Conservation (phyloP, 1,140 invertebrate genomes). For the Trichoplusia ni region DNA sequence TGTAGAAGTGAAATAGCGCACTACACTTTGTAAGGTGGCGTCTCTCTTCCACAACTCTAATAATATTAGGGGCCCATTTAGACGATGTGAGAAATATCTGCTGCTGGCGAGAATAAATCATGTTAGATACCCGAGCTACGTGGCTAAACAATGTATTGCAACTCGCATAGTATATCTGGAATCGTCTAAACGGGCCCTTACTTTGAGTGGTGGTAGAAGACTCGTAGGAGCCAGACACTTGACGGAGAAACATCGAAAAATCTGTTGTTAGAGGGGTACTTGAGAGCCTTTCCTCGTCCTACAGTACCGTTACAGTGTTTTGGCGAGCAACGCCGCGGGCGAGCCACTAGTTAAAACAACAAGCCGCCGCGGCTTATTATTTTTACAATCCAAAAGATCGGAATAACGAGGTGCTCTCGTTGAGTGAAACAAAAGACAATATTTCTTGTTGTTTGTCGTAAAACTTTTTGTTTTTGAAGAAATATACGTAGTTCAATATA, state of each 20-base stretch:
- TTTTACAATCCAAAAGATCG: slow-evolving; percentile 16
- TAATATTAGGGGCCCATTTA: too few relatives aligned
- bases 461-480: neutral
- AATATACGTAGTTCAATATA: neutral
- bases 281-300: neutral
- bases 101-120: too few relatives aligned
- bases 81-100: too few relatives aligned
- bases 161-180: too few relatives aligned
- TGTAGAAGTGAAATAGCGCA: too few relatives aligned
- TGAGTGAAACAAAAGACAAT: slow-evolving; percentile 4
- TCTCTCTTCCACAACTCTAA: too few relatives aligned
- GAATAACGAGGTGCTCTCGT: slow-evolving; percentile 5
- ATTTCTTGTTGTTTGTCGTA: neutral
- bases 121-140: too few relatives aligned
- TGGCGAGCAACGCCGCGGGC: slow-evolving; percentile 6
- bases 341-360: slow-evolving; percentile 8
- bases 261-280: neutral
- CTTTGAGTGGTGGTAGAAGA: too few relatives aligned
- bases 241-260: neutral
- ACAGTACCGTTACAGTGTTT: neutral
- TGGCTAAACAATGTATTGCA: too few relatives aligned
- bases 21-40: too few relatives aligned
- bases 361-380: slow-evolving; percentile 11
- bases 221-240: too few relatives aligned
- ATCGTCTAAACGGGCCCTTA: too few relatives aligned